Evolutionary conservation across 2,113 vertebrate genomes (phyloP).

Genomic region (Caranx melampygus): DNA sequence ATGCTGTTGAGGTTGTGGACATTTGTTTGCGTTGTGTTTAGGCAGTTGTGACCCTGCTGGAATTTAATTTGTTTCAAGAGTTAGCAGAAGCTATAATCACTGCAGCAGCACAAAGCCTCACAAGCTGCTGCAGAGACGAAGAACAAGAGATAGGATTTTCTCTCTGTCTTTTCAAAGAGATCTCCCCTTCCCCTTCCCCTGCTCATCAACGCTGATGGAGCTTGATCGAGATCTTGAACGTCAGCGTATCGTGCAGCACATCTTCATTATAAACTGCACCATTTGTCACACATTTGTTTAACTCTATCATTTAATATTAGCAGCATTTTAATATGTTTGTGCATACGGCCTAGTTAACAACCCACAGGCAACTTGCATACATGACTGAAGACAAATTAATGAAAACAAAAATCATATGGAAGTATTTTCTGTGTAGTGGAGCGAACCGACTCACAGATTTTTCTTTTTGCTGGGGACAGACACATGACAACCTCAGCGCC

Average conservation of each 20-base stretch:
- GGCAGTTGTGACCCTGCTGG: slow-evolving; percentile 48
- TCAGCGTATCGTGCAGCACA: slow-evolving; percentile 2
- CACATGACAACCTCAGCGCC: slow-evolving; percentile 25
- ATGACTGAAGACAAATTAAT: slow-evolving; percentile 37
- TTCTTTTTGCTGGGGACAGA: slow-evolving; percentile 2
- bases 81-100: slow-evolving; percentile 37
- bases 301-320: slow-evolving; percentile 21
- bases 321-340: slow-evolving; percentile 33
- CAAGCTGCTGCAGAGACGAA: slow-evolving; percentile 8
- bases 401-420: slow-evolving; percentile 33
- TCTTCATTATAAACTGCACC: slow-evolving; percentile 11
- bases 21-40: slow-evolving; percentile 61
- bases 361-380: slow-evolving; percentile 21
- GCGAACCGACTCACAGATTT: background rate
- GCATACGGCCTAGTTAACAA: slow-evolving; percentile 52
- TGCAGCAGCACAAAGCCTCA: slow-evolving; percentile 18
- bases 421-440: slow-evolving; percentile 24
- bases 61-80: slow-evolving; percentile 64
- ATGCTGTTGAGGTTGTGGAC: slow-evolving; percentile 24
- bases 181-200: slow-evolving; percentile 32
- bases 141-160: slow-evolving; percentile 31
- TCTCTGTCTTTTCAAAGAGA: slow-evolving; percentile 31
- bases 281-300: slow-evolving; percentile 21
- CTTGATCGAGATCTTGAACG: slow-evolving; percentile 47
- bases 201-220: slow-evolving; percentile 31